Percentiles rank a stretch among this genome's conserved stretches.
These are phyloP conservation scores for Prunella fulvescens DNA, from an alignment of 2,113 vertebrate genomes.

Conservation along the genomic window DNA sequence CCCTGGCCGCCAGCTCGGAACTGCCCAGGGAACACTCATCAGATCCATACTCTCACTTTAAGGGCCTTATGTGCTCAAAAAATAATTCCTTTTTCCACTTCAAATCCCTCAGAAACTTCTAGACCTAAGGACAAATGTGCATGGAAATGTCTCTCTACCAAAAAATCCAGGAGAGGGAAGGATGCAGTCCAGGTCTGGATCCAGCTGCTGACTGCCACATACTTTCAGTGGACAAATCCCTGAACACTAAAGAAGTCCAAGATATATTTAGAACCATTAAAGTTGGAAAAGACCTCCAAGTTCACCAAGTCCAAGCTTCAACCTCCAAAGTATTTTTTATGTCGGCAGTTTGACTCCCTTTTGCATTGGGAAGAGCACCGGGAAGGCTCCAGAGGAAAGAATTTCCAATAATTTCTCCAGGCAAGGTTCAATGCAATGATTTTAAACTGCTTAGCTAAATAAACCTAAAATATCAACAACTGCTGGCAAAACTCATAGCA, in stretches of 20 bases:
- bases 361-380: neutral
- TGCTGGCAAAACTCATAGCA: neutral
- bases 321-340: neutral
- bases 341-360: neutral
- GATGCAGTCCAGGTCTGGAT: neutral
- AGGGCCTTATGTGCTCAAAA: neutral
- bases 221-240: neutral
- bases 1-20: rapidly evolving
- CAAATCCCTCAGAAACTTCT: neutral
- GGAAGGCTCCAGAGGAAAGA: neutral
- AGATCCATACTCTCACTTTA: neutral
- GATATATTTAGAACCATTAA: neutral
- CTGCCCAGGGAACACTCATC: neutral
- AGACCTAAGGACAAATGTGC: neutral
- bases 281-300: neutral
- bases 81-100: neutral
- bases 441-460: neutral
- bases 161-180: neutral
- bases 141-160: neutral
- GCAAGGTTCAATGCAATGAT: neutral
- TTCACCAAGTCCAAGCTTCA: neutral
- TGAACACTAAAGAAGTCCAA: neutral
- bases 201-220: neutral
- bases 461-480: neutral
- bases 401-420: neutral